Evolutionary conservation across 1,140 invertebrate species (phyloP).

Genomic region (Lutraria rhynchaena): DNA sequence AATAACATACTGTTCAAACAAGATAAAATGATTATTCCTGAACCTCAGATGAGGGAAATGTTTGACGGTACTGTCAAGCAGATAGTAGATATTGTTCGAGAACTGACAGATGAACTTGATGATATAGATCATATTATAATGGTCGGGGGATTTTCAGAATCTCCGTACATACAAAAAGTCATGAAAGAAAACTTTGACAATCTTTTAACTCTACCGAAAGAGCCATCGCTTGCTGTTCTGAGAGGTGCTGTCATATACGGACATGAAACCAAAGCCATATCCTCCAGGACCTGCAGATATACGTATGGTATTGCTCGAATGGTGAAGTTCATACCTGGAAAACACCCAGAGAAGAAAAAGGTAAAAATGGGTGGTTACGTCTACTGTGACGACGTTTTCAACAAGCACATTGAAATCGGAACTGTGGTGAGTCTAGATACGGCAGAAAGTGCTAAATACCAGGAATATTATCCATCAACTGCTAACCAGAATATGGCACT

Average conservation of each 20-base stretch:
- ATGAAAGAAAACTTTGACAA: conserved; percentile 56
- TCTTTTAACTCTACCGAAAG: conserved; percentile 50
- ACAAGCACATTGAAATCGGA: conserved; percentile 62
- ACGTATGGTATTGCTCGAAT: conserved; percentile 61
- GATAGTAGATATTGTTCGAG: background rate
- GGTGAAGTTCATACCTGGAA: conserved; percentile 28
- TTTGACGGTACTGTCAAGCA: conserved; percentile 9
- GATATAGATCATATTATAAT: conserved; percentile 45
- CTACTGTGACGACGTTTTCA: conserved; percentile 63
- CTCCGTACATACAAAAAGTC: conserved; percentile 45
- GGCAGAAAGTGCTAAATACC: conserved; percentile 29
- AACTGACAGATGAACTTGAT: background rate
- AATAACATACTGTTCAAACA: background rate
- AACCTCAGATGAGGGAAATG: background rate
- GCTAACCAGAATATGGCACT: conserved; percentile 30
- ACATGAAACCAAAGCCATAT: conserved; percentile 51
- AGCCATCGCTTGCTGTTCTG: conserved; percentile 55
- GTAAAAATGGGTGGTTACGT: conserved; percentile 13
- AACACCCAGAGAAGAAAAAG: conserved; percentile 45
- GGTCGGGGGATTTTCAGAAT: conserved; percentile 66
- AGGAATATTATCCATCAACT: conserved; percentile 61
- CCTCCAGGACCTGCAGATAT: conserved; percentile 55
- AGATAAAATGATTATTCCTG: conserved; percentile 7
- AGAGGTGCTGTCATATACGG: conserved; percentile 64
- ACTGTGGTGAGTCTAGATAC: conserved; percentile 36